Evolutionary conservation across 2,113 vertebrate genomes (phyloP).

Genomic region (Scatophagus argus): DNA sequence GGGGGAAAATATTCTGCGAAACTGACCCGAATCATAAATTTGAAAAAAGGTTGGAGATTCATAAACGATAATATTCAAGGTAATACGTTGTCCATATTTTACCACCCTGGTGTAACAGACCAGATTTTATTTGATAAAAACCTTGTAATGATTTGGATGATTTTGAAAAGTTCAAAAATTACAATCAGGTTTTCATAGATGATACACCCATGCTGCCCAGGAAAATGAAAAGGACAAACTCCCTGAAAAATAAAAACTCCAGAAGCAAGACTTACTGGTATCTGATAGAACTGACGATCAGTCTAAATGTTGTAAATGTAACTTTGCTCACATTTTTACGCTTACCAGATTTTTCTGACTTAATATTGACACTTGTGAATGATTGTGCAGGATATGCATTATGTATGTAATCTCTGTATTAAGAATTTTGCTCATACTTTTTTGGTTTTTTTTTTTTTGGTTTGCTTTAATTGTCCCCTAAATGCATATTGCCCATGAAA

Average conservation of each 20-base stretch:
- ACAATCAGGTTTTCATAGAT: conserved; percentile 28
- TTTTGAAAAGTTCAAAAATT: conserved; percentile 17
- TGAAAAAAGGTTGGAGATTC: conserved; percentile 25
- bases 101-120: conserved; percentile 26
- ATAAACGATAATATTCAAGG: conserved; percentile 32
- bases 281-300: no score
- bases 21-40: conserved; percentile 51
- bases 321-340: no score
- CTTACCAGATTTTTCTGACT: no score
- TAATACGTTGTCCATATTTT: conserved; percentile 46
- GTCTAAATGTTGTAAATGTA: no score
- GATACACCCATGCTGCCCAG: conserved; percentile 2
- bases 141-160: conserved; percentile 1
- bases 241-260: conserved; percentile 13
- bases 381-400: no score
- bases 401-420: no score
- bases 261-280: not conserved
- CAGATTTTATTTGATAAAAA: conserved; percentile 47
- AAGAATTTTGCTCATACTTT: no score
- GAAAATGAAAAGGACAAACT: conserved; percentile 28
- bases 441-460: no score
- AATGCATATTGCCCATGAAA: no score
- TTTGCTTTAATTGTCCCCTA: no score
- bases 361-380: no score
- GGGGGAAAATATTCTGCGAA: conserved; percentile 36